Conservation (phyloP, 2,888 invertebrate genomes). For the Dermolepida albohirtum region DNA sequence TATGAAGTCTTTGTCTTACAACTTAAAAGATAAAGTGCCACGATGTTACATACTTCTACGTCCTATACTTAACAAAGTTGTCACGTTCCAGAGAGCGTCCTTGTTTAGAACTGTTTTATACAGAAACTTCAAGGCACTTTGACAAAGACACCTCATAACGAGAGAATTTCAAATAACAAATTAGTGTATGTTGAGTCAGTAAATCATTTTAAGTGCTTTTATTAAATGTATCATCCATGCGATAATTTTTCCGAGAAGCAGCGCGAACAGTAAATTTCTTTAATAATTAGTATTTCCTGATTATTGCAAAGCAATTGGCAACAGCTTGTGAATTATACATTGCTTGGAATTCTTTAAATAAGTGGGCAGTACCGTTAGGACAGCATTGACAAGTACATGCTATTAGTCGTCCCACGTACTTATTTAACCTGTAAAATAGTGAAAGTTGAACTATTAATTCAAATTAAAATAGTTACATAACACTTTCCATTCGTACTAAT, state of each 20-base stretch:
- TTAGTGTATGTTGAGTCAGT: too few relatives aligned
- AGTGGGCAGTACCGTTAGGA: conserved; percentile 1
- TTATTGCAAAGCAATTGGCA: too few relatives aligned
- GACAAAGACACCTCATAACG: conserved; percentile 21
- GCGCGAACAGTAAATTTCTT: too few relatives aligned
- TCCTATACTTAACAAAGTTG: conserved; percentile 22
- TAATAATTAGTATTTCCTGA: too few relatives aligned
- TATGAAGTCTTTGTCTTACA: neutral
- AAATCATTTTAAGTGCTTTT: too few relatives aligned
- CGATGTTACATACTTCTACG: conserved; percentile 1
- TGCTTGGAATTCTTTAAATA: conserved; percentile 23
- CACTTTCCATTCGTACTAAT: too few relatives aligned
- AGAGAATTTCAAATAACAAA: conserved; percentile 1
- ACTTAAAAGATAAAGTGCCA: conserved; percentile 22
- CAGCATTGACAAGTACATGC: conserved; percentile 5
- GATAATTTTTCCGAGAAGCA: too few relatives aligned
- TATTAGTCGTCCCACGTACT: conserved; percentile 19
- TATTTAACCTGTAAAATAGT: conserved; percentile 20
- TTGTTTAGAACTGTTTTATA: conserved; percentile 24
- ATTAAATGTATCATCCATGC: too few relatives aligned
- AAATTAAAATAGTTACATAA: neutral
- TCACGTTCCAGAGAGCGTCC: conserved; percentile 15
- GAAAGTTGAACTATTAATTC: conserved; percentile 22
- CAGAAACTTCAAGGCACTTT: conserved; percentile 11
- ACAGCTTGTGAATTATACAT: neutral